Conservation (phyloP, 1,140 invertebrate species). For the Rhyzopertha dominica region DNA sequence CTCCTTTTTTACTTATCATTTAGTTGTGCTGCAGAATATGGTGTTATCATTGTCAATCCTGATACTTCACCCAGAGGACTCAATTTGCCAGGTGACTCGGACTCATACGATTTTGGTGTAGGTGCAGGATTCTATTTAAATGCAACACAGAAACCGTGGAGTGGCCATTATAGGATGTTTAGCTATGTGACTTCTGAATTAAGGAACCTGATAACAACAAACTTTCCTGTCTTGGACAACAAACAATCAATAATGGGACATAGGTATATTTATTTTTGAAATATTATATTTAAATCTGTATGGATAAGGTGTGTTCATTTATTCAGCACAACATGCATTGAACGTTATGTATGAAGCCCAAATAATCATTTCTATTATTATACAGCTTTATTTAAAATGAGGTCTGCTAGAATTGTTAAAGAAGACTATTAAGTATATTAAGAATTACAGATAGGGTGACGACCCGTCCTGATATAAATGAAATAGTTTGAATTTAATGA, state of each 20-base stretch:
- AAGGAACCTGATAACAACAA: slow-evolving; percentile 66
- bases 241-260: slow-evolving; percentile 82
- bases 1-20: slow-evolving; percentile 15
- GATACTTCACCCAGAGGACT: slow-evolving; percentile 93
- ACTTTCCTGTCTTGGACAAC: slow-evolving; percentile 61
- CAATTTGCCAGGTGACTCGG: slow-evolving; percentile 85
- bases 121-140: slow-evolving; percentile 96
- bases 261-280: slow-evolving; percentile 56
- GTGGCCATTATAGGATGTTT: slow-evolving; percentile 93
- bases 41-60: slow-evolving; percentile 82
- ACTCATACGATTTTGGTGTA: slow-evolving; percentile 89
- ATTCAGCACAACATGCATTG: no score
- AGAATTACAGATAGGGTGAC: no score
- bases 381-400: no score
- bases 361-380: no score
- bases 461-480: no score
- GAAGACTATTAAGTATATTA: no score
- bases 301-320: no score
- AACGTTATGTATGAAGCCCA: no score
- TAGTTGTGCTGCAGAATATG: slow-evolving; percentile 70
- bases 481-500: no score
- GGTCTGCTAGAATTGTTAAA: no score
- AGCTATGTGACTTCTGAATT: slow-evolving; percentile 93
- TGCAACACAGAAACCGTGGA: slow-evolving; percentile 88
- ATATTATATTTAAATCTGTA: no score